phyloP scores from a whole-genome alignment of 2,888 invertebrate genomes.

The Leuctra nigra region DNA sequence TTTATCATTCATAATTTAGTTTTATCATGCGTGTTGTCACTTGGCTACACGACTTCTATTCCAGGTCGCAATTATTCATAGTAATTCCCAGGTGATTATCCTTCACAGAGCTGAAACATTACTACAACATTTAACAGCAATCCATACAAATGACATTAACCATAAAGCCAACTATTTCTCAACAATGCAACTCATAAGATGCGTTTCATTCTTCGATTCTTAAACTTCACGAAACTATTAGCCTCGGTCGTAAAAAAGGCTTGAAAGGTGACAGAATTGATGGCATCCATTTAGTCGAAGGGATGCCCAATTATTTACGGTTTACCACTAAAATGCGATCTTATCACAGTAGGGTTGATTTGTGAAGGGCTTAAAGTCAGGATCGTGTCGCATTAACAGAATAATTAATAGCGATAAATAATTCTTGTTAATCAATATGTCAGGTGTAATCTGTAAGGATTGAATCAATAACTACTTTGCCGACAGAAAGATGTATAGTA shows the following conservation, averaged over 20 bases:
- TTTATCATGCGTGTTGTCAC: no score
- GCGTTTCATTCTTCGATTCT: no score
- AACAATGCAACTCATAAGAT: background rate
- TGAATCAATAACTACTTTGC: no score
- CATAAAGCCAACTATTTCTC: background rate
- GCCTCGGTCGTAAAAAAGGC: background rate
- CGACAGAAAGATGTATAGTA: no score
- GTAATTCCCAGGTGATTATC: no score
- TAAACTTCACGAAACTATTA: no score
- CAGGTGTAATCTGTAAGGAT: background rate
- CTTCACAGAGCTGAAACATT: background rate
- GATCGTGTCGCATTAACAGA: slow-evolving; percentile 11
- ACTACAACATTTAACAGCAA: background rate
- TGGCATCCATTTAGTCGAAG: slow-evolving; percentile 6
- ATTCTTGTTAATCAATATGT: background rate
- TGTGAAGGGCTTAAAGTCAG: background rate
- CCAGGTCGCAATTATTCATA: no score
- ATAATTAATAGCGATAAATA: background rate
- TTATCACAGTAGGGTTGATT: slow-evolving; percentile 1
- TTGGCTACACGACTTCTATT: no score
- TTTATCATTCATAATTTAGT: no score
- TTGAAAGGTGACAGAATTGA: slow-evolving; percentile 11
- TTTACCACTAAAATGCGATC: slow-evolving; percentile 2
- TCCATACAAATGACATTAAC: background rate
- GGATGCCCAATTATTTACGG: slow-evolving; percentile 10